phyloP scores from a whole-genome alignment of 1,140 invertebrate species.

The Solenopsis fugax region DNA sequence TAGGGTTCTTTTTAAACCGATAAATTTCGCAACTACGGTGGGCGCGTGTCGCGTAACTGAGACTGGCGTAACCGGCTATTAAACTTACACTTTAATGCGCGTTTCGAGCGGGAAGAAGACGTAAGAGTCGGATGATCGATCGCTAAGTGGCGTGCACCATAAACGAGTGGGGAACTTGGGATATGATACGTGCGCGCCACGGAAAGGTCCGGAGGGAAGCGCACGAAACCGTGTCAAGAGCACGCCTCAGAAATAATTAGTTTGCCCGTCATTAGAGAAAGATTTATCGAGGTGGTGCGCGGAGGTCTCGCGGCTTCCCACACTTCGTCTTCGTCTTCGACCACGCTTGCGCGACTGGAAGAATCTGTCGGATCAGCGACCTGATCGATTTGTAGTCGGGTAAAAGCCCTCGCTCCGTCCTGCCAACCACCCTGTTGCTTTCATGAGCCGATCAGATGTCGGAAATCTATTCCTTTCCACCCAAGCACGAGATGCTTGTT shows the following conservation, averaged over 20 bases:
- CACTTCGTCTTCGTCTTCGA: constrained; percentile 32
- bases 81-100: constrained; percentile 66
- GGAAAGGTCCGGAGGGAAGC: neutral
- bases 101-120: constrained; percentile 59
- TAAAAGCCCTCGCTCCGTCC: constrained; percentile 24
- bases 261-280: constrained; percentile 65
- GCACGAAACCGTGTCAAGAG: constrained; percentile 63
- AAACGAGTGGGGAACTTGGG: constrained; percentile 43
- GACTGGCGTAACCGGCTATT: constrained; percentile 59
- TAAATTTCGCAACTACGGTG: constrained; percentile 42
- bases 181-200: constrained; percentile 34
- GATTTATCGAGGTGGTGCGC: constrained; percentile 63
- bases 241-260: constrained; percentile 70
- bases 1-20: neutral
- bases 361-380: constrained; percentile 27
- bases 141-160: constrained; percentile 61
- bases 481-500: constrained; percentile 1
- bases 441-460: constrained; percentile 39
- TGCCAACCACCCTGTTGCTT: constrained; percentile 24
- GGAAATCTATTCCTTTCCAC: constrained; percentile 11
- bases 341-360: constrained; percentile 18
- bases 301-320: constrained; percentile 18
- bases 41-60: constrained; percentile 4
- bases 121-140: constrained; percentile 70
- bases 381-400: constrained; percentile 56